Conservation (phyloP, 2,797 vertebrate species). For the Buphagus erythrorhynchus region DNA sequence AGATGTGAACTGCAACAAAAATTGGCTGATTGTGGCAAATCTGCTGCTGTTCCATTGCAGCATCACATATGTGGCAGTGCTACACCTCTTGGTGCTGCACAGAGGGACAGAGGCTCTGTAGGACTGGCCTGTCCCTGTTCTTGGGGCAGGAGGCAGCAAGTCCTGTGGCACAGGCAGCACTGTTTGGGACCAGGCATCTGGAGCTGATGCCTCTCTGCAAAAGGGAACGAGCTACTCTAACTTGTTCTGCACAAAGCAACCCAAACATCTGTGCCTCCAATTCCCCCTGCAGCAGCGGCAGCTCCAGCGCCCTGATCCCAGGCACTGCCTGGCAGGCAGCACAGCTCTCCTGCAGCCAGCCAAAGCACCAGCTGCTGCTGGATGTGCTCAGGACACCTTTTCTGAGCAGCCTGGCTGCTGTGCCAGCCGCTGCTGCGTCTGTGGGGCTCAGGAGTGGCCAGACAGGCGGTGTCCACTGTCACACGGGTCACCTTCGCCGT, state of each 20-base stretch:
- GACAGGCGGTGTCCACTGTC: not conserved
- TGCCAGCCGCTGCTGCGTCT: accelerated
- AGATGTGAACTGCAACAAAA: not conserved
- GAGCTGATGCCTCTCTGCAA: not conserved
- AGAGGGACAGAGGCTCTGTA: not conserved
- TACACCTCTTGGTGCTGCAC: accelerated
- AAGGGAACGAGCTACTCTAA: not conserved
- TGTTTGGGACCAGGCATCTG: accelerated
- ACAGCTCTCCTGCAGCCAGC: not conserved
- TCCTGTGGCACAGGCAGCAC: not conserved
- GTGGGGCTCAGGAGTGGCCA: accelerated
- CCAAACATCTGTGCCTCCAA: not conserved
- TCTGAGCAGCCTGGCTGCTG: not conserved
- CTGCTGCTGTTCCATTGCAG: not conserved
- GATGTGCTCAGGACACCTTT: not conserved
- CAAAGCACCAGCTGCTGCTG: not conserved
- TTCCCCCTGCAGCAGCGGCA: not conserved
- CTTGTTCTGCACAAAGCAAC: not conserved
- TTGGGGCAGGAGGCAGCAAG: not conserved
- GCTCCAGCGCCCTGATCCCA: not conserved
- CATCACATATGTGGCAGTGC: not conserved
- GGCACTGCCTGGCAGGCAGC: not conserved
- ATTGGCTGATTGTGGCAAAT: not conserved
- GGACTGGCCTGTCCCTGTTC: accelerated
- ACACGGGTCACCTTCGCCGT: accelerated